phyloP scores from a whole-genome alignment of 1,140 invertebrate genomes.

The Metopolophium dirhodum region DNA sequence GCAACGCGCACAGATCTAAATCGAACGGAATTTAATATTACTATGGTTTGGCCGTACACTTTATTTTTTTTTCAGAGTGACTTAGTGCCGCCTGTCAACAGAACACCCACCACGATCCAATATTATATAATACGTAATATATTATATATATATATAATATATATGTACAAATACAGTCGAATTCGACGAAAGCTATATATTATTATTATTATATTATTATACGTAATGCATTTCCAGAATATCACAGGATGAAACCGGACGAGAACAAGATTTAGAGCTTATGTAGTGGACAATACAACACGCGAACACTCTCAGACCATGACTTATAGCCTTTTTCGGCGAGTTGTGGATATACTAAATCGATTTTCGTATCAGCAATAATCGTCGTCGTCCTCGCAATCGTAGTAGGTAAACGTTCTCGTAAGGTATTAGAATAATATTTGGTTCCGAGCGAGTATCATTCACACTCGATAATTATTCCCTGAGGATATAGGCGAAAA shows the following conservation, averaged over 20 bases:
- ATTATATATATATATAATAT: no score
- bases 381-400: background rate
- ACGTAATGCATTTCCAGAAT: background rate
- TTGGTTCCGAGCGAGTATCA: background rate
- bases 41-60: background rate
- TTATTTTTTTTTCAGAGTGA: background rate
- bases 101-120: background rate
- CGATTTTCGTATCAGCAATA: background rate
- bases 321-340: background rate
- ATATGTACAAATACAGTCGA: background rate
- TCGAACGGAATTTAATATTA: background rate
- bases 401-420: background rate
- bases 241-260: background rate
- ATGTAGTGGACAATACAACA: background rate
- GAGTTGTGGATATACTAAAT: background rate
- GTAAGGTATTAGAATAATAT: background rate
- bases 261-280: background rate
- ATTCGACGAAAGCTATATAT: background rate
- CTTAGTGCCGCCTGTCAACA: background rate
- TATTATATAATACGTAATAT: background rate
- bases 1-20: no score
- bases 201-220: background rate
- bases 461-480: background rate
- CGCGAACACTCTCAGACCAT: background rate
- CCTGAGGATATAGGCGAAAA: background rate